Conservation (phyloP, 2,797 vertebrate genomes). For the Mormyrops attenuatus region DNA sequence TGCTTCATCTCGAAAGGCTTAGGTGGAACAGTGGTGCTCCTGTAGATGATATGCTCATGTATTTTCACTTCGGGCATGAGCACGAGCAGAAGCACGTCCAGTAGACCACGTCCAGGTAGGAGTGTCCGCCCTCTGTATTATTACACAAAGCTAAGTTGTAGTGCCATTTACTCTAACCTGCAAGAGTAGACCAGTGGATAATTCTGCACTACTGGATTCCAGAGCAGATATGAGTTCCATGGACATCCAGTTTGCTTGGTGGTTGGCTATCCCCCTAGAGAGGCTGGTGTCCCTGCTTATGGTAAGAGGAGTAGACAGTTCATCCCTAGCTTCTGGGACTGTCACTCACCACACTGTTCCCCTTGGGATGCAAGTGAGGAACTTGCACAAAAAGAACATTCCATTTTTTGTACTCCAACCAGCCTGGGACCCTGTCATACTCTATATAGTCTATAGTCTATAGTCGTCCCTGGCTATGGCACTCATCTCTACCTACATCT, state of each 20-base stretch:
- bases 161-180: neutral
- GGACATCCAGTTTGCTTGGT: neutral
- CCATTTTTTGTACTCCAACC: neutral
- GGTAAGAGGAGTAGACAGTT: neutral
- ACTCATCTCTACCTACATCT: neutral
- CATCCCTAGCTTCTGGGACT: neutral
- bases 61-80: neutral
- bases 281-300: neutral
- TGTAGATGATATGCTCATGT: neutral
- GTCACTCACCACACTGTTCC: neutral
- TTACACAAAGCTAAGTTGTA: neutral
- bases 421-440: neutral
- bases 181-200: neutral
- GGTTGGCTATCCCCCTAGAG: neutral
- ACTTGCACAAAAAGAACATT: neutral
- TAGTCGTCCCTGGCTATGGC: too few relatives aligned
- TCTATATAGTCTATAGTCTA: too few relatives aligned
- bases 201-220: neutral
- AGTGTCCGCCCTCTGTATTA: neutral
- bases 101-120: neutral
- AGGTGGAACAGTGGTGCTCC: neutral
- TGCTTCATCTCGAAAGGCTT: neutral
- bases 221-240: neutral
- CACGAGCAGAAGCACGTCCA: neutral
- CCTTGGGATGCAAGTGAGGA: neutral